These are phyloP conservation scores for Megaceryle torquata DNA, from an alignment of 2,113 vertebrate genomes.

Conservation along the genomic window DNA sequence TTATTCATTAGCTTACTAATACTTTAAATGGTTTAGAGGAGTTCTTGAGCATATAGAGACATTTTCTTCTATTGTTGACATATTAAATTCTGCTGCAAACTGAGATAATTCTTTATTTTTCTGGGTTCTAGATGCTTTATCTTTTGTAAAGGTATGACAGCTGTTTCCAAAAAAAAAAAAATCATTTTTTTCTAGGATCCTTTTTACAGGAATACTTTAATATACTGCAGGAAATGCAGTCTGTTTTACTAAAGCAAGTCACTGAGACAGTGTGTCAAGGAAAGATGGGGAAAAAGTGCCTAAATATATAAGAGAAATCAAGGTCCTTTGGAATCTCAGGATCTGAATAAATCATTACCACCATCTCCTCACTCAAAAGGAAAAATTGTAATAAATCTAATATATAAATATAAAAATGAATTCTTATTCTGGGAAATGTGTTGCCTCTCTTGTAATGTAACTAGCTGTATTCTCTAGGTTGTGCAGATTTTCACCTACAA, in stretches of 20 bases:
- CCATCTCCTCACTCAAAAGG: background rate
- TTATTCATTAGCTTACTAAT: background rate
- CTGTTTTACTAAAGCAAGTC: background rate
- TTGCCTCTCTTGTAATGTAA: background rate
- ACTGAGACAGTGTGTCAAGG: background rate
- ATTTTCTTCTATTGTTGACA: background rate
- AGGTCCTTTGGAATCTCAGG: background rate
- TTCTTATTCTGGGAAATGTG: background rate
- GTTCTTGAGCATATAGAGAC: background rate
- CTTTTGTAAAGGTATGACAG: background rate
- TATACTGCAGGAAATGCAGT: background rate
- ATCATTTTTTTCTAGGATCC: background rate
- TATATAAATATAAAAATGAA: background rate
- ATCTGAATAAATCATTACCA: background rate
- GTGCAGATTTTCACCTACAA: slow-evolving; percentile 4
- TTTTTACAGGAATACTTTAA: background rate
- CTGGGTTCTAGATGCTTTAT: background rate
- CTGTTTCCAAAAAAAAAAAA: background rate
- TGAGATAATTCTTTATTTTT: background rate
- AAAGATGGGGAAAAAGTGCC: background rate
- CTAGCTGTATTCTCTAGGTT: background rate
- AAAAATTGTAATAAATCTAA: background rate
- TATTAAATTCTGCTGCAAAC: background rate
- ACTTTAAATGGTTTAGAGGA: background rate
- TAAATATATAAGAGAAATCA: background rate